Conservation (phyloP, 1,140 invertebrate species). For the Drosophila melanogaster region Release_6_plus_ISO1_MT NT_033777.3:20353501-20354000, state of each 20-base stretch:
- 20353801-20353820: constrained; percentile 40
- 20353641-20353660: constrained; percentile 80
- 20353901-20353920: constrained; percentile 80
- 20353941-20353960: constrained; percentile 62
- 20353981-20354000: constrained; percentile 58
- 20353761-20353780: constrained; percentile 79
- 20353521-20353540: constrained; percentile 7
- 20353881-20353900: constrained; percentile 77
- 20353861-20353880: constrained; percentile 72
- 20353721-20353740: constrained; percentile 82
- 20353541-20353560: not conserved
- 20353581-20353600: constrained; percentile 7
- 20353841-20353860: not conserved
- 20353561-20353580: constrained; percentile 13
- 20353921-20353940: constrained; percentile 75
- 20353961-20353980: constrained; percentile 54
- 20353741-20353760: constrained; percentile 32
- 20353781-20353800: constrained; percentile 61
- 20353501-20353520: constrained; percentile 59
- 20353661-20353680: constrained; percentile 83
- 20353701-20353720: constrained; percentile 84
- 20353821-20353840: constrained; percentile 23
- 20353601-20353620: not conserved
- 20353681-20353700: constrained; percentile 84
- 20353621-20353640: constrained; percentile 26